Base-by-base conservation (phyloP, 2,888 invertebrate genomes). In the Cataglyphis livida region DNA sequence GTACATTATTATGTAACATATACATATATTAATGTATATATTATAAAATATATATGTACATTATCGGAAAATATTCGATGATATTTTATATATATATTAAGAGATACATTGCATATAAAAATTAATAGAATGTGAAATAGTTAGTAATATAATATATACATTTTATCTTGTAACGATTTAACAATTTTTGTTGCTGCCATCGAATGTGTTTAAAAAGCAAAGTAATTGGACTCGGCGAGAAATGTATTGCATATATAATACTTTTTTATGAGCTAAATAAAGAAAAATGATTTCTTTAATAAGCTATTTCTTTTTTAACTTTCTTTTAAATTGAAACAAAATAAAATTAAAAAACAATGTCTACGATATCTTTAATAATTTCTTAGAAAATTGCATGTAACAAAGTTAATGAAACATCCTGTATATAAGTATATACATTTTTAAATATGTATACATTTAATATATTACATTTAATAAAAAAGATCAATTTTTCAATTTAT, bases 201-300 rank as follows among this genome's bases (percentile, higher is more conserved):
- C 41, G 76, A 76, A 66, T 76, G 54, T n/a, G n/a, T 68, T 48
- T n/a, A 70, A 78, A 68, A 32, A 32, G 57, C n/a, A 76, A 76
- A 41, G 28, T 68, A 41, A 78, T 68, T 76, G 54, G 41, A 57
- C 32, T 57, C 28, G 28, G 6, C 21, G 41, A 57, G 9, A 78
- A 78, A 70, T 57, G 54, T 54, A 41, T 57, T 57, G 57, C 32
- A 0, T 32, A 32, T 41, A 41, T 70, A 78, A 78, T 78, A 70
- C 18, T 12, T 70, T 78, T 64, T 78, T 78, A 78, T 57, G 57
- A 70, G 48, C 41, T 68, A 41, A 3, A 41, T 12, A 41, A 41
- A 12, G 12, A 41, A 41, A 12, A 12, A 41, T 3, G 41, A 9
- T 68, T 57, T 28, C 32, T 78, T 41, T 32, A 15, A 7, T 25